phyloP scores from a whole-genome alignment of 2,113 vertebrate genomes.

The Notothenia coriiceps region DNA sequence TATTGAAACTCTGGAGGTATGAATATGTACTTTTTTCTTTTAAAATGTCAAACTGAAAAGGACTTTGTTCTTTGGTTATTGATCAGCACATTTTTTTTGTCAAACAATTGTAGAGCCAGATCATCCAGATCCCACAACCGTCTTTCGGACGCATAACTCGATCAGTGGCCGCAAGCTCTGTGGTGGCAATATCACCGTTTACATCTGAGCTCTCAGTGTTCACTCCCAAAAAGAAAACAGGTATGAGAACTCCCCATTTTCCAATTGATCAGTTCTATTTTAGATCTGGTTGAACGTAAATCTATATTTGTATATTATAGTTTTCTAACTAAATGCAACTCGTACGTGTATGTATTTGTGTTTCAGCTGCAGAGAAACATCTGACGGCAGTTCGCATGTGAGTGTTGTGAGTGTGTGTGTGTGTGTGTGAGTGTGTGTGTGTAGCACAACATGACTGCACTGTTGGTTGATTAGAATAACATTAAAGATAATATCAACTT shows the following conservation, averaged over 20 bases:
- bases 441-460: background rate
- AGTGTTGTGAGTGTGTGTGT: slow-evolving; percentile 26
- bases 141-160: slow-evolving; percentile 74
- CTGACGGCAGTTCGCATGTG: slow-evolving; percentile 51
- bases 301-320: background rate
- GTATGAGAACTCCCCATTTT: slow-evolving; percentile 2
- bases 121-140: background rate
- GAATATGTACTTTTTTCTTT: background rate
- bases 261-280: background rate
- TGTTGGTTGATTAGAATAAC: background rate
- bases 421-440: background rate
- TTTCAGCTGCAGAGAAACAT: slow-evolving; percentile 62
- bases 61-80: background rate
- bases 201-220: background rate
- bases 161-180: slow-evolving; percentile 75
- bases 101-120: background rate
- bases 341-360: slow-evolving; percentile 4
- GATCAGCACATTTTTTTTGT: background rate
- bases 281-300: background rate
- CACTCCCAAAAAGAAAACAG: slow-evolving; percentile 48
- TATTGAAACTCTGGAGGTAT: slow-evolving; percentile 43
- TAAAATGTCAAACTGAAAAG: background rate
- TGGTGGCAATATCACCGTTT: slow-evolving; percentile 4
- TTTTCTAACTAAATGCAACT: background rate
- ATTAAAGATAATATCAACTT: background rate